phyloP scores from a whole-genome alignment of 2,113 vertebrate genomes.

The Pseudorhombus dupliciocellatus region DNA sequence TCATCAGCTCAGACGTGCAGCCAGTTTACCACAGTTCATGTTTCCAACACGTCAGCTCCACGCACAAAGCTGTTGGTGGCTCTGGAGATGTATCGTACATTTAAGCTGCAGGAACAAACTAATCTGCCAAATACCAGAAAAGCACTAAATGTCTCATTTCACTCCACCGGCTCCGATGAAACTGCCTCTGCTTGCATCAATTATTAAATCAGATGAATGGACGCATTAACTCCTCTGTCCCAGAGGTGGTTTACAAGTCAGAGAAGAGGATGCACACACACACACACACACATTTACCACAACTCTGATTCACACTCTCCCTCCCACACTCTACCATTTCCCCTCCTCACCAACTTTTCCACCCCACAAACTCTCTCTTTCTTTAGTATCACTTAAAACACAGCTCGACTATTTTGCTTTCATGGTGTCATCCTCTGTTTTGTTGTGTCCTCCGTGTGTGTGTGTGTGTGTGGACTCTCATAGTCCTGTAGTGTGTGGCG shows the following conservation, averaged over 20 bases:
- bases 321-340: not conserved
- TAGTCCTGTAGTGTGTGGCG: conserved; percentile 29
- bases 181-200: conserved; percentile 55
- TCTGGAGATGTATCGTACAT: conserved; percentile 19
- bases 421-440: not conserved
- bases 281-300: conserved; percentile 1
- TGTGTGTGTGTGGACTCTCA: conserved; percentile 15
- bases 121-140: conserved; percentile 42
- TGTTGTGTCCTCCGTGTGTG: not conserved
- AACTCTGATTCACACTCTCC: not conserved
- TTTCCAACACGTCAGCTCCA: not conserved
- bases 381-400: not conserved
- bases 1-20: not conserved
- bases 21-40: not conserved
- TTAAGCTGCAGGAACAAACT: conserved; percentile 30
- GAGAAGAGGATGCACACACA: conserved; percentile 16
- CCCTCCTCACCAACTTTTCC: conserved; percentile 11
- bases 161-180: conserved; percentile 37
- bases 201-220: conserved; percentile 70
- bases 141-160: conserved; percentile 51
- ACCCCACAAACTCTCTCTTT: not conserved
- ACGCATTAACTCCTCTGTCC: conserved; percentile 46
- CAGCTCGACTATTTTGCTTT: not conserved
- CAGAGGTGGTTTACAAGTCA: conserved; percentile 45
- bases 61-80: not conserved